Percentiles rank a stretch among this genome's conserved stretches.
These are phyloP conservation scores for Sarcophilus harrisii DNA, from an alignment of 2,797 vertebrate species.

Conservation along the genomic window DNA sequence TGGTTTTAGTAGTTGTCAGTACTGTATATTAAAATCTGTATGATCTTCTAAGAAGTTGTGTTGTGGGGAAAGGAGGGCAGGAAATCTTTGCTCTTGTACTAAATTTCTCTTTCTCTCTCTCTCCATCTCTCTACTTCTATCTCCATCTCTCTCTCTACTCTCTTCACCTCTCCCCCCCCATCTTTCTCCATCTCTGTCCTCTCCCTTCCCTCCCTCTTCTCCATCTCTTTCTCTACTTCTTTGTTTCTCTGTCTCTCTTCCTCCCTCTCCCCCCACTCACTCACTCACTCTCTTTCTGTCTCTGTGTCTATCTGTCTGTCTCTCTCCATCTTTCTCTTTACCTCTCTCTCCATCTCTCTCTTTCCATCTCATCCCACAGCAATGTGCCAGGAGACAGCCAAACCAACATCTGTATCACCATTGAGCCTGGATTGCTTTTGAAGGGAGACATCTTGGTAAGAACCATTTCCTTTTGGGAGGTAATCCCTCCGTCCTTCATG, in stretches of 20 bases:
- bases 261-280: not conserved
- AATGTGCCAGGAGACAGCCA: slow-evolving; percentile 94
- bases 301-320: no score
- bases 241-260: not conserved
- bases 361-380: slow-evolving; percentile 77
- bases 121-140: not conserved
- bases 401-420: slow-evolving; percentile 96
- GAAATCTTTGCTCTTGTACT: not conserved
- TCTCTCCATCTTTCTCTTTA: no score
- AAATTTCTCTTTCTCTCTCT: not conserved
- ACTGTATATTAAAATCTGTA: not conserved
- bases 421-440: slow-evolving; percentile 93
- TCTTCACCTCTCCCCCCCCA: no score
- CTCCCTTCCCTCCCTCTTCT: not conserved
- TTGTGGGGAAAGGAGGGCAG: not conserved
- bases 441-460: slow-evolving; percentile 97
- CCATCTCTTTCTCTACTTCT: no score
- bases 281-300: no score
- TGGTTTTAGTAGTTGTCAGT: not conserved
- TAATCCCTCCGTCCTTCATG: not conserved
- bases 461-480: not conserved
- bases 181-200: not conserved
- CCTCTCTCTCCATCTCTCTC: accelerated
- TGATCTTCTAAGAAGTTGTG: not conserved
- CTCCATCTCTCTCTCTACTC: no score